These are phyloP conservation scores for Cichladusa arquata DNA, from an alignment of 2,113 vertebrate genomes.

Conservation along the genomic window DNA sequence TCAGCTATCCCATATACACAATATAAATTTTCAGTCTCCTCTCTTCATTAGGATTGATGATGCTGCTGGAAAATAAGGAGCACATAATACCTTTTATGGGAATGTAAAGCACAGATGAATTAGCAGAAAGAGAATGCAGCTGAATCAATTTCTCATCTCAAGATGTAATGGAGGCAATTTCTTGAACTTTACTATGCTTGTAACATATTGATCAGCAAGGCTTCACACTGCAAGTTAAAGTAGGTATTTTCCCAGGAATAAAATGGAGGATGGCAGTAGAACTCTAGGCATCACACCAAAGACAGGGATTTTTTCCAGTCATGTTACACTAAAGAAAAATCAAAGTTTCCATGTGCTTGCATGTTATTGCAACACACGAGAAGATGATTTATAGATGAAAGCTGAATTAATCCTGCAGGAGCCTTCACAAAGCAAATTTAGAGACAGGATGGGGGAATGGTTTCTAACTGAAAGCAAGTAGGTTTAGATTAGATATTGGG, in stretches of 20 bases:
- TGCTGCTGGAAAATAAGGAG: constrained; percentile 27
- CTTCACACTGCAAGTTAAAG: neutral
- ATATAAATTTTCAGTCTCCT: constrained; percentile 11
- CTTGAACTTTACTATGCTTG: constrained; percentile 53
- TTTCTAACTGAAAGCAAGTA: rapidly evolving
- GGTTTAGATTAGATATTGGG: neutral
- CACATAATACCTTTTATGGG: constrained; percentile 48
- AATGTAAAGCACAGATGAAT: constrained; percentile 29
- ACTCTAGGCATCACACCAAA: neutral
- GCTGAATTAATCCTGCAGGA: neutral
- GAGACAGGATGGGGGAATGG: neutral
- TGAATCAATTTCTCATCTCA: constrained; percentile 66
- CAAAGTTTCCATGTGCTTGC: neutral
- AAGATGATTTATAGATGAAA: neutral
- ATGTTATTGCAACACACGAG: rapidly evolving
- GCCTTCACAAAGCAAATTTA: neutral
- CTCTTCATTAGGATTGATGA: constrained; percentile 52
- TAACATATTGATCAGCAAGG: constrained; percentile 42
- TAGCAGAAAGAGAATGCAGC: constrained; percentile 33
- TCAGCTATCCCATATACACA: neutral
- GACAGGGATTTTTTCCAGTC: neutral
- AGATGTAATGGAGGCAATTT: constrained; percentile 55
- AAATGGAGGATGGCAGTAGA: constrained; percentile 4
- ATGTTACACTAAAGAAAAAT: neutral
- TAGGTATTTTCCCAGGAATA: neutral